These are phyloP conservation scores for Bombus terrestris DNA, from an alignment of 1,140 invertebrate species.

Conservation along the genomic window DNA sequence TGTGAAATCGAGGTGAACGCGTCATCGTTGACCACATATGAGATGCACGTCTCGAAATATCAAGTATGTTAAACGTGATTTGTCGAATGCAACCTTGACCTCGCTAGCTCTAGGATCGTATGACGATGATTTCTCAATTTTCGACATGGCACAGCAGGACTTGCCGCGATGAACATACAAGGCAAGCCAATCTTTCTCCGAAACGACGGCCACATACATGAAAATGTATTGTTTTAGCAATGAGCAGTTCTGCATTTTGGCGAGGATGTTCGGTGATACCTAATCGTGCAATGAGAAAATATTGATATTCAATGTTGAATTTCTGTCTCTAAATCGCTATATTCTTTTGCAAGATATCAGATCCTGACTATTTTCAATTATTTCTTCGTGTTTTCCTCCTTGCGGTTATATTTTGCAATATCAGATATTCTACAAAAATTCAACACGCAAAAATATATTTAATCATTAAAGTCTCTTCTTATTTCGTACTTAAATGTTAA, in stretches of 20 bases:
- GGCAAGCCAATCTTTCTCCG: neutral
- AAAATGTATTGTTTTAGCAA: slow-evolving; percentile 35
- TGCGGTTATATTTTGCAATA: too few relatives aligned
- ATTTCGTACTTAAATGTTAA: too few relatives aligned
- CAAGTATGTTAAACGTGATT: neutral
- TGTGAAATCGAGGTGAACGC: neutral
- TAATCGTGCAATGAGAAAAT: neutral
- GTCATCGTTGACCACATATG: neutral
- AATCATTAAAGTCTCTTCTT: too few relatives aligned
- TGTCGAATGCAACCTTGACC: slow-evolving; percentile 20
- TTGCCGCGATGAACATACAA: neutral
- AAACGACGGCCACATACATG: slow-evolving; percentile 22
- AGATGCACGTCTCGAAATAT: neutral
- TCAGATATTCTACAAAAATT: too few relatives aligned
- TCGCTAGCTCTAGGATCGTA: neutral
- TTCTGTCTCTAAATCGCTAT: neutral
- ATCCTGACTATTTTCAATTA: neutral
- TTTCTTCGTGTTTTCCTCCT: neutral
- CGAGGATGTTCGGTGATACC: too few relatives aligned
- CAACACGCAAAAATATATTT: too few relatives aligned
- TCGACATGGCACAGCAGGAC: neutral
- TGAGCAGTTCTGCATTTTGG: neutral
- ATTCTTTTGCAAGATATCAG: neutral
- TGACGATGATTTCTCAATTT: slow-evolving; percentile 20
- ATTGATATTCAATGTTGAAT: neutral